These are phyloP conservation scores for Nephrotoma guestfalica DNA, from an alignment of 2,888 invertebrate genomes.

Conservation along the genomic window DNA sequence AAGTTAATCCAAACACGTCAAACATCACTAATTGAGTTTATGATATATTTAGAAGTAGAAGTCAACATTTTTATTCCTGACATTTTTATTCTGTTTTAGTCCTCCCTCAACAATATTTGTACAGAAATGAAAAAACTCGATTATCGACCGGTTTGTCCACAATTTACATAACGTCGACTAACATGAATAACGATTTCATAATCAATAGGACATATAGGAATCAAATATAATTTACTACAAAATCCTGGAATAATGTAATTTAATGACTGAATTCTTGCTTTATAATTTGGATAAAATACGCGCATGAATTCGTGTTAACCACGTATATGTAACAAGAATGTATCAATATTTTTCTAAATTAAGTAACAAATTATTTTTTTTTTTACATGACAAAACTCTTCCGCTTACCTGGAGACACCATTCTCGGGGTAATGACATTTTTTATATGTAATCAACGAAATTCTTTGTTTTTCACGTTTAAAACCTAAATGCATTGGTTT, in stretches of 20 bases:
- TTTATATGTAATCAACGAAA: constrained; percentile 25
- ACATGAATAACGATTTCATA: background rate
- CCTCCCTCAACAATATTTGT: background rate
- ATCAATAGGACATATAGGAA: background rate
- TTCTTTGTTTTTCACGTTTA: constrained; percentile 35
- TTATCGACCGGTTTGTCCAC: background rate
- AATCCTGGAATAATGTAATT: background rate
- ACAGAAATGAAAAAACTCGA: background rate
- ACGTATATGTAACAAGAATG: background rate
- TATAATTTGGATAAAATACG: background rate
- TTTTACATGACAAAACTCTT: background rate
- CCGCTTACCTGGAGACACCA: constrained; percentile 31
- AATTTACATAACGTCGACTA: background rate
- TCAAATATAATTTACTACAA: background rate
- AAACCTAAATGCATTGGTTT: constrained; percentile 37
- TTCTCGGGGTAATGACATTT: constrained; percentile 34
- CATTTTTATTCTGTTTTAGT: background rate
- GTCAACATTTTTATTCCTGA: too few species aligned
- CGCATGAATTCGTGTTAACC: background rate
- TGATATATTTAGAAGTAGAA: background rate
- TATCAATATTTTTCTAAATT: background rate
- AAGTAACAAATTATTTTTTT: background rate
- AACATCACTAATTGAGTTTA: background rate
- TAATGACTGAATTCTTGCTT: background rate
- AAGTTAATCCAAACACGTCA: background rate